These are phyloP conservation scores for Megaceryle maxima DNA, from an alignment of 2,113 vertebrate genomes.

Conservation along the genomic window DNA sequence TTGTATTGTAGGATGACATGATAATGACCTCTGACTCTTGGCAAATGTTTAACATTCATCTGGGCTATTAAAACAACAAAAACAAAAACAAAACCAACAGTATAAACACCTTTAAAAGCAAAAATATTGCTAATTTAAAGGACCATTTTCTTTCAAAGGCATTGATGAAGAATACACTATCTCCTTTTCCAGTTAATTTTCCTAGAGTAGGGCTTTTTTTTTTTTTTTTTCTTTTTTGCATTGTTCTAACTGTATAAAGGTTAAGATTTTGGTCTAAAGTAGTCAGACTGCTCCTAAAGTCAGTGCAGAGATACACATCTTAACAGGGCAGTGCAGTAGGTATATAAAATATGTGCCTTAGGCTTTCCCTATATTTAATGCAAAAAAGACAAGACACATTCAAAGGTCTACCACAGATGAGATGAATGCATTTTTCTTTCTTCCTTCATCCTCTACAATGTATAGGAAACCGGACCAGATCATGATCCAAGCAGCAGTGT, in stretches of 20 bases:
- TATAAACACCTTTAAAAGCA: neutral
- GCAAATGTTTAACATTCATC: neutral
- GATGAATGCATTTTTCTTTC: neutral
- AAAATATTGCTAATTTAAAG: neutral
- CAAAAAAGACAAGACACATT: slow-evolving; percentile 6
- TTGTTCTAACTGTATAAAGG: neutral
- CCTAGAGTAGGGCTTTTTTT: neutral
- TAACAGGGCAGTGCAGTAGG: slow-evolving; percentile 17
- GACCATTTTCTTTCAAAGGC: neutral
- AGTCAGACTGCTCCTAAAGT: neutral
- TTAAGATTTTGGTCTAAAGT: neutral
- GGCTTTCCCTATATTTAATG: slow-evolving; percentile 22
- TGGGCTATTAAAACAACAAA: neutral
- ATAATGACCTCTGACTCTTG: neutral
- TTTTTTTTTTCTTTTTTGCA: neutral
- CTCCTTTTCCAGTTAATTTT: neutral
- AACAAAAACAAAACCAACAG: too few species aligned
- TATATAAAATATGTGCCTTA: slow-evolving; percentile 43
- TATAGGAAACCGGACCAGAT: neutral
- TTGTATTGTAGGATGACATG: neutral
- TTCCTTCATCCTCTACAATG: neutral
- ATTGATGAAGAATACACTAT: neutral
- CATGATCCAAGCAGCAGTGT: neutral
- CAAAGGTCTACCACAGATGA: neutral
- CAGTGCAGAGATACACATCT: slow-evolving; percentile 17